phyloP scores from a whole-genome alignment of 1,140 invertebrate species.

The Anagrus nilaparvatae region DNA sequence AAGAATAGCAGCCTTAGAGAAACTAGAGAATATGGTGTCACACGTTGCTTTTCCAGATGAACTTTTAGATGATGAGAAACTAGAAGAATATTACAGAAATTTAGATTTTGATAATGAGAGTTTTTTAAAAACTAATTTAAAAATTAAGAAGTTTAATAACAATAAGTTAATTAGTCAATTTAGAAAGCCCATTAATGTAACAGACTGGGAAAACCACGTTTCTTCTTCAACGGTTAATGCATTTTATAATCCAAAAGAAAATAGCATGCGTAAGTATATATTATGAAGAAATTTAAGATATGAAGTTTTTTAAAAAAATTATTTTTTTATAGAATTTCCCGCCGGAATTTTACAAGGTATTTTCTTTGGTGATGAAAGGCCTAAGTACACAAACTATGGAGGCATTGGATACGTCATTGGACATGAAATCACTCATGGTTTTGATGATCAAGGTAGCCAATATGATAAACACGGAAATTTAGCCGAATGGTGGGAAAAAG shows the following conservation, averaged over 20 bases:
- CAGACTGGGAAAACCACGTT: slow-evolving; percentile 57
- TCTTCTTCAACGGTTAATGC: slow-evolving; percentile 57
- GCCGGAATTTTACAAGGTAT: slow-evolving; percentile 66
- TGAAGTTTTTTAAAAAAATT: too few relatives aligned
- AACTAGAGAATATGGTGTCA: slow-evolving; percentile 44
- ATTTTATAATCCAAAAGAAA: slow-evolving; percentile 55
- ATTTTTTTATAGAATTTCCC: slow-evolving; percentile 53
- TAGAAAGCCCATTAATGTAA: slow-evolving; percentile 53
- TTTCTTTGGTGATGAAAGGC: slow-evolving; percentile 58
- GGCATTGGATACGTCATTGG: slow-evolving; percentile 61
- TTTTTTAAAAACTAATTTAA: slow-evolving; percentile 50
- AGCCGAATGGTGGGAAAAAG: slow-evolving; percentile 54
- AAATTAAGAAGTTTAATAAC: slow-evolving; percentile 49
- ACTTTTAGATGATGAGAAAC: slow-evolving; percentile 42
- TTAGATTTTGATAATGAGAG: slow-evolving; percentile 44
- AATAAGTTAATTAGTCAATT: slow-evolving; percentile 51
- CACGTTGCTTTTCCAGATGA: slow-evolving; percentile 52
- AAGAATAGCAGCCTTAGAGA: slow-evolving; percentile 44
- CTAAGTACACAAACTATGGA: slow-evolving; percentile 67
- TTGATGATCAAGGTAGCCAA: slow-evolving; percentile 54
- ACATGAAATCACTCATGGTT: slow-evolving; percentile 48
- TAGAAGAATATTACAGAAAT: slow-evolving; percentile 45
- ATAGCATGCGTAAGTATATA: slow-evolving; percentile 49
- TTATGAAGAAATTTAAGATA: too few relatives aligned
- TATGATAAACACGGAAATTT: slow-evolving; percentile 57